These are phyloP conservation scores for Gortyna flavago DNA, from an alignment of 2,888 invertebrate species.

Conservation along the genomic window DNA sequence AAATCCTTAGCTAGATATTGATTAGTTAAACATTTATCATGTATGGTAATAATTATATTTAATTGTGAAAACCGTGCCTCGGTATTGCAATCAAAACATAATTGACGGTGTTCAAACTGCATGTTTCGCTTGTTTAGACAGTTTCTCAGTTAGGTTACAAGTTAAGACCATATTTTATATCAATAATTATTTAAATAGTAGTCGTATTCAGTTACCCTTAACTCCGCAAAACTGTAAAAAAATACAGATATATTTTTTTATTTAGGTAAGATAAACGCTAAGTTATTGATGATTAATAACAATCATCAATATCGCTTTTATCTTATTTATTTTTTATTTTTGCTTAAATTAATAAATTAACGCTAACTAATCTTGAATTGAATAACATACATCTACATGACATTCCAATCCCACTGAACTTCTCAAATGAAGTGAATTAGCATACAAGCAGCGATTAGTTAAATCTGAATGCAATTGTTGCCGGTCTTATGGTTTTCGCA, in stretches of 20 bases:
- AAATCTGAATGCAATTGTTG: conserved; percentile 58
- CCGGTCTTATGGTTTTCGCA: conserved; percentile 49
- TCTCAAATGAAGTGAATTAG: conserved; percentile 55
- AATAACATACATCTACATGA: conserved; percentile 40
- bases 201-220: neutral
- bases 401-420: conserved; percentile 58
- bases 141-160: conserved; percentile 9
- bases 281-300: neutral
- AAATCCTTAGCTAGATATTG: conserved; percentile 13
- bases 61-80: conserved; percentile 6
- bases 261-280: neutral
- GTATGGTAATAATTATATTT: conserved; percentile 19
- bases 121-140: conserved; percentile 5
- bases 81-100: conserved; percentile 1
- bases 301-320: neutral
- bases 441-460: conserved; percentile 65
- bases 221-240: neutral
- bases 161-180: neutral
- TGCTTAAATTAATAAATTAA: conserved; percentile 28
- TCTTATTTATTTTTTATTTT: neutral
- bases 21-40: conserved; percentile 26
- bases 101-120: conserved; percentile 4
- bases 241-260: neutral
- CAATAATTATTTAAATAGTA: neutral
- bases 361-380: conserved; percentile 35